Evolutionary conservation across 35 echinoderm and acorn worm species (phyloP), one percentile per base, ranked within the genome.

Genomic region (Ophioderma brevispina): DNA sequence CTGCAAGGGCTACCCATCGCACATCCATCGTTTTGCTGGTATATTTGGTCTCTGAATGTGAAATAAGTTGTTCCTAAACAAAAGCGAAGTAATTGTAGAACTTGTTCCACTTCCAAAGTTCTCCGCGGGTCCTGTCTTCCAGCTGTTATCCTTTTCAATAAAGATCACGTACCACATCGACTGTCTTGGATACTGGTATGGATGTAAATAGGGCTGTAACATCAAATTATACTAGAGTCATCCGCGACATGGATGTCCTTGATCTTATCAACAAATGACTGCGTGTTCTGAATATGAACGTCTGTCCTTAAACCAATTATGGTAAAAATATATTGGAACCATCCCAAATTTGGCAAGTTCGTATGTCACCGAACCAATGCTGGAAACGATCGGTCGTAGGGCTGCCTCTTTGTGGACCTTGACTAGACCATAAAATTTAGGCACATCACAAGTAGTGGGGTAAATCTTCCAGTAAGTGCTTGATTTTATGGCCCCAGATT

Each of bases 331-430:
- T 88, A 5, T 79, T 38, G 21, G 86, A 32, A 17, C n/a, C n/a
- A n/a, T n/a, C n/a, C 78, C 63, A 77, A 39, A 78, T 36, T 30
- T 23, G 3, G 86, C 86, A 35, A 78, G 18, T 37, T 78, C 37
- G 75, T 88, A 88, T 28, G 86, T 70, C 15, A 88, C 41, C 3
- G 35, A 77, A 31, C 75, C 86, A 37, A 35, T 77, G 59, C 63
- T 78, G 35, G 86, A 76, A 35, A 88, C 86, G 36, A 88, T 88
- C 1, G 86, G 86, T 76, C 86, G 1, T 8, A 88, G 32, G 13
- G 37, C 38, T 39, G 17, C 31, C 36, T 31, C 32, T 42, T 88
- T 88, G 25, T 88, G 86, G 4, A 88, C 41, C 36, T 88, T 88
- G 23, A 50, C 30, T 35, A 77, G 17, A 18, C 86, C 86, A 31